Conservation (phyloP, 2,888 invertebrate species). For the Agrypnus murinus region DNA sequence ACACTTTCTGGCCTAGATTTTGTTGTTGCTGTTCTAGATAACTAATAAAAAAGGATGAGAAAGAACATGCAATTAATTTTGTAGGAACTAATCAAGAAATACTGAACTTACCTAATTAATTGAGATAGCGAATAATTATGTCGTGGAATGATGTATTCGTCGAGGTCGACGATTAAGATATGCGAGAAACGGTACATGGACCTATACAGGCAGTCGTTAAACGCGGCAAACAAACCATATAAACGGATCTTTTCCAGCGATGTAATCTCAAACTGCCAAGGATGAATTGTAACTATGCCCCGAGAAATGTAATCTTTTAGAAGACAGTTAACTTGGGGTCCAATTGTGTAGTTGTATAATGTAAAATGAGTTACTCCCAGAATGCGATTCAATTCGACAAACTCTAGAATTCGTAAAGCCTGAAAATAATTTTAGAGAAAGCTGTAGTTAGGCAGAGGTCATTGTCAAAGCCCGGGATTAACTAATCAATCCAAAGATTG, state of each 20-base stretch:
- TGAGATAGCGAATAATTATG: slow-evolving; percentile 85
- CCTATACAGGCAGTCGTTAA: slow-evolving; percentile 98
- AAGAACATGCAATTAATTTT: not conserved
- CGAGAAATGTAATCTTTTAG: slow-evolving; percentile 71
- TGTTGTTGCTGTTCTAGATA: too few species aligned
- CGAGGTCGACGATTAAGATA: slow-evolving; percentile 89
- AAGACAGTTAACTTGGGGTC: too few species aligned
- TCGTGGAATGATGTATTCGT: slow-evolving; percentile 91
- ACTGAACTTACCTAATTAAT: slow-evolving; percentile 79
- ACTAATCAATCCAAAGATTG: too few species aligned
- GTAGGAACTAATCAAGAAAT: not conserved
- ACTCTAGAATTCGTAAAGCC: slow-evolving; percentile 89
- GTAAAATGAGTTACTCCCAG: slow-evolving; percentile 89
- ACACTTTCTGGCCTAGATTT: slow-evolving; percentile 73
- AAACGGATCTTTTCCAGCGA: slow-evolving; percentile 94
- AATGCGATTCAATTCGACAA: slow-evolving; percentile 89
- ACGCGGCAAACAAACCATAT: slow-evolving; percentile 92
- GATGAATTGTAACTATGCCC: slow-evolving; percentile 82
- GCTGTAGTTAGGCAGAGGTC: not conserved
- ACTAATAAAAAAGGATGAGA: slow-evolving; percentile 69
- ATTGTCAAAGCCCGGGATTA: too few species aligned
- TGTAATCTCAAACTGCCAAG: slow-evolving; percentile 90
- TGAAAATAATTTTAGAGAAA: slow-evolving; percentile 56
- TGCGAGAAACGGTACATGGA: slow-evolving; percentile 86
- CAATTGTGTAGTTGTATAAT: too few species aligned